Percentiles rank a stretch among this genome's conserved stretches.
Evolutionary conservation across 2,888 invertebrate species (phyloP).

Genomic region (Eucriotettix oculatus): DNA sequence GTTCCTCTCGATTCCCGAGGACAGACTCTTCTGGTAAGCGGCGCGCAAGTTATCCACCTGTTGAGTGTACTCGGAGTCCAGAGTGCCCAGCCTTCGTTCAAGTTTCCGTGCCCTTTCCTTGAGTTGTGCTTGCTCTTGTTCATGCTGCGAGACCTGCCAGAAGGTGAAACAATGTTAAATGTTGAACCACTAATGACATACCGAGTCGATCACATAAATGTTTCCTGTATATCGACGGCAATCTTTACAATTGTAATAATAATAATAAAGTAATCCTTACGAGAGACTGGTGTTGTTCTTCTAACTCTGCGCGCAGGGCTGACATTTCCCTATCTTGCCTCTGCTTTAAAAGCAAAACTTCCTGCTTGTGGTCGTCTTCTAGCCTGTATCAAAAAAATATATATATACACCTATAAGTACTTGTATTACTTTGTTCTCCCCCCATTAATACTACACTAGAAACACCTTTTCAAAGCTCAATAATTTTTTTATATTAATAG

Average conservation of each 20-base stretch:
- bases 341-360: conserved; percentile 20
- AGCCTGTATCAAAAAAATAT: conserved; percentile 15
- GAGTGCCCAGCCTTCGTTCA: conserved; percentile 51
- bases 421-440: too few species aligned
- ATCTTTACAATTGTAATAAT: too few species aligned
- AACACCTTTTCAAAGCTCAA: too few species aligned
- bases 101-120: conserved; percentile 53
- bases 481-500: too few species aligned
- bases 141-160: conserved; percentile 30
- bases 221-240: too few species aligned
- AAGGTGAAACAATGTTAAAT: neutral
- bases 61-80: conserved; percentile 69
- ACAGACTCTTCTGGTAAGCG: conserved; percentile 50
- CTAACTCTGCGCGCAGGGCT: conserved; percentile 15
- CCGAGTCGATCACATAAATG: too few species aligned
- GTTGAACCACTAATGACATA: too few species aligned
- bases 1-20: conserved; percentile 41
- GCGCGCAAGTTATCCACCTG: conserved; percentile 65
- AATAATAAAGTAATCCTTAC: conserved; percentile 10
- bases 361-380: conserved; percentile 19
- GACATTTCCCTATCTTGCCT: conserved; percentile 21
- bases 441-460: too few species aligned
- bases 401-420: neutral
- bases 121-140: conserved; percentile 27
- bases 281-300: conserved; percentile 17